Conservation (phyloP, 1,140 invertebrate genomes). For the Musca vetustissima region DNA sequence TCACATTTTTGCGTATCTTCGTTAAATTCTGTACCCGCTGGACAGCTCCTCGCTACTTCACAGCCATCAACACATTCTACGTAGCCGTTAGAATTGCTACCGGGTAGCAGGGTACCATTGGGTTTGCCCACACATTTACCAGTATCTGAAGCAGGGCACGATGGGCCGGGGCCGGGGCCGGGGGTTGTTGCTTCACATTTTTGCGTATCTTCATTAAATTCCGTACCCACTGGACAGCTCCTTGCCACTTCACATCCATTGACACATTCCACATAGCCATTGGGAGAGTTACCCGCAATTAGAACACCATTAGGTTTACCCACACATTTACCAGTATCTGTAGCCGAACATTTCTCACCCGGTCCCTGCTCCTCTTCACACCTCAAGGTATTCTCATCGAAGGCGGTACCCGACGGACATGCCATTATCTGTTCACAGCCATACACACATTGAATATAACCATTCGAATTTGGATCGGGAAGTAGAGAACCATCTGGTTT, state of each 20-base stretch:
- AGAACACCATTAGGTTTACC: too few relatives aligned
- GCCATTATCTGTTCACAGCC: too few relatives aligned
- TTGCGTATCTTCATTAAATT: background rate
- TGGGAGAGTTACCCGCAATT: background rate
- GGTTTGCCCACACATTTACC: slow-evolving; percentile 3
- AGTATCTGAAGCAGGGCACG: background rate
- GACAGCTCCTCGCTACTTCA: slow-evolving; percentile 28
- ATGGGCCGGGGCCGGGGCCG: background rate
- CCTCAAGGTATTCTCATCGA: too few relatives aligned
- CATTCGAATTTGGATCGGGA: background rate
- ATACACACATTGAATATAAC: too few relatives aligned
- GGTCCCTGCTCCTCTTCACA: too few relatives aligned
- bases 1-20: slow-evolving; percentile 29
- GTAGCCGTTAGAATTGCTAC: background rate
- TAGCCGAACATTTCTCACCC: slow-evolving; percentile 23
- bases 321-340: background rate
- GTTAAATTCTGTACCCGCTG: slow-evolving; percentile 17
- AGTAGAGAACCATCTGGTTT: slow-evolving; percentile 12
- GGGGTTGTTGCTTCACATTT: background rate
- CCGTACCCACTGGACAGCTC: slow-evolving; percentile 21
- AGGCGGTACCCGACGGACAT: too few relatives aligned
- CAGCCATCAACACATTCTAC: slow-evolving; percentile 24
- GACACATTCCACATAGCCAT: slow-evolving; percentile 21
- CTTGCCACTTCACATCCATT: slow-evolving; percentile 16
- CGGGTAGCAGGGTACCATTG: slow-evolving; percentile 10